Evolutionary conservation across 2,113 vertebrate genomes (phyloP).

Genomic region (Tichodroma muraria): DNA sequence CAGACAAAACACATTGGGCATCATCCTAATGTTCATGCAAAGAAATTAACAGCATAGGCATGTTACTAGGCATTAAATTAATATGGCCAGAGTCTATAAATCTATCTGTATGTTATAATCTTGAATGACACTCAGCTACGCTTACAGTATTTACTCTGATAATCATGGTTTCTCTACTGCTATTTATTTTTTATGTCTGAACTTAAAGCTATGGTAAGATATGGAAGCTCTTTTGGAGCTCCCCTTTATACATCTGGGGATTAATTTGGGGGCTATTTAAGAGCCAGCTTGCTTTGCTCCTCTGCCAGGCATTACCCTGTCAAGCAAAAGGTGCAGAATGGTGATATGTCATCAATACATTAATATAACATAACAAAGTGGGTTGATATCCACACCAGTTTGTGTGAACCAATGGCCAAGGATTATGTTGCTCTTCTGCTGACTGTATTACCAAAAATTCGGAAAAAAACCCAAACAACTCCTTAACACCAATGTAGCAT

Average conservation of each 20-base stretch:
- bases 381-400: neutral
- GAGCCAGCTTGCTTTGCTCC: neutral
- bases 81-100: neutral
- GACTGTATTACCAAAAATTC: neutral
- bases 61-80: neutral
- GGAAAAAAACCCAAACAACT: neutral
- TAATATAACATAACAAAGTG: neutral
- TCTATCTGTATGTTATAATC: neutral
- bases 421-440: neutral
- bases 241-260: neutral
- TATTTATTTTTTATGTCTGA: neutral
- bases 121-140: neutral
- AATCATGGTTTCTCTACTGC: neutral
- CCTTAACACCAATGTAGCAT: neutral
- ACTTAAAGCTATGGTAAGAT: neutral
- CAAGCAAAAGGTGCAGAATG: neutral
- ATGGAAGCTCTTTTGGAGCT: neutral
- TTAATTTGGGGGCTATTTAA: neutral
- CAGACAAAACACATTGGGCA: neutral
- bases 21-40: neutral
- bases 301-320: neutral
- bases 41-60: neutral
- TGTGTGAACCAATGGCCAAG: neutral
- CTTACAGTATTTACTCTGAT: neutral
- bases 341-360: neutral